A percentile compares a stretch with the other conserved stretches of the same genome.
phyloP scores from a whole-genome alignment of 1,140 invertebrate species.

The Aphelenchoides besseyi region DNA sequence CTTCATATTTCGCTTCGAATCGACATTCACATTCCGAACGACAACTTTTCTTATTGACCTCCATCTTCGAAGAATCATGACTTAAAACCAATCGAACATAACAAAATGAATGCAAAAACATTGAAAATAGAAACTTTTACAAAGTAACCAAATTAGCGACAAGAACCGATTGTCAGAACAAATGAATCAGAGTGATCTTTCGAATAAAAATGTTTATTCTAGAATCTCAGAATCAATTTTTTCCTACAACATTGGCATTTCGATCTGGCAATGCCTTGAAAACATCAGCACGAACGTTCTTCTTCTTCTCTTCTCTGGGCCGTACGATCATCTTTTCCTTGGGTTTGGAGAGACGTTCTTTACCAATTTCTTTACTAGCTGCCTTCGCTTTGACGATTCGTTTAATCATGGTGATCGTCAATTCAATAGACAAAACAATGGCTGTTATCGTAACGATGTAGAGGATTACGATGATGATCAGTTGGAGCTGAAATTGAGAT shows the following conservation, averaged over 20 bases:
- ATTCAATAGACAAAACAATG: not conserved
- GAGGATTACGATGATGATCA: not conserved
- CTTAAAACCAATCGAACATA: no score
- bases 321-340: no score
- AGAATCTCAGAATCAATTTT: no score
- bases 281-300: no score
- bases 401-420: not conserved
- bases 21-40: not conserved
- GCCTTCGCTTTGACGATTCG: not conserved
- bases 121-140: not conserved
- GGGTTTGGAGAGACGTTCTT: not conserved
- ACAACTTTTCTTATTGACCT: not conserved
- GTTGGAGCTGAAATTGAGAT: not conserved
- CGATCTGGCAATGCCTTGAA: no score
- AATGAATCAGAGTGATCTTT: no score
- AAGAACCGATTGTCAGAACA: no score
- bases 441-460: not conserved
- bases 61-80: not conserved
- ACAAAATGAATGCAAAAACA: no score
- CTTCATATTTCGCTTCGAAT: constrained; percentile 9
- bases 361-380: not conserved
- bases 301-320: no score
- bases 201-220: no score
- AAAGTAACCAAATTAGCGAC: no score
- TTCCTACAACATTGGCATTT: no score